Conservation (phyloP, 1,140 invertebrate genomes). For the Battus philenor region DNA sequence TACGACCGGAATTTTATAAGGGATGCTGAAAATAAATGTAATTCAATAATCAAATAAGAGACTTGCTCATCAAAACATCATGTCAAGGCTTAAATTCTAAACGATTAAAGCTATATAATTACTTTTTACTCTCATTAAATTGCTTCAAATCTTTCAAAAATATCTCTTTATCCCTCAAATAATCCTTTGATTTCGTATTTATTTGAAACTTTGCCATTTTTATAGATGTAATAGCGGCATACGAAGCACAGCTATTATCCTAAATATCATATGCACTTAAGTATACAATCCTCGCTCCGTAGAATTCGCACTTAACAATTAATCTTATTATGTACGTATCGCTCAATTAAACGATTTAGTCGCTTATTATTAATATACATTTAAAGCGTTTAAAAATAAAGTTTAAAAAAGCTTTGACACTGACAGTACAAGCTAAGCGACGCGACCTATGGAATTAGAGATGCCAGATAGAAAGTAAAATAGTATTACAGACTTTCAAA, state of each 20-base stretch:
- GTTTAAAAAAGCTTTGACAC: constrained; percentile 29
- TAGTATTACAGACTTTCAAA: no score
- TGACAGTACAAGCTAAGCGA: constrained; percentile 23
- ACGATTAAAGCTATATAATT: constrained; percentile 50
- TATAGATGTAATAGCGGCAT: constrained; percentile 23
- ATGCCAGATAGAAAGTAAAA: no score
- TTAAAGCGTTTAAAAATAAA: constrained; percentile 13
- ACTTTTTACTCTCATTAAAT: constrained; percentile 91
- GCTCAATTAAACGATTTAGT: no score
- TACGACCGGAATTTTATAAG: constrained; percentile 81
- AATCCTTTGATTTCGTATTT: constrained; percentile 65
- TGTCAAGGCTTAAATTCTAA: neutral
- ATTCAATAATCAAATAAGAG: constrained; percentile 16
- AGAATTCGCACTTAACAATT: no score
- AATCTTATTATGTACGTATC: no score
- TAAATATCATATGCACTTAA: neutral
- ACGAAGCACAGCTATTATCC: constrained; percentile 5
- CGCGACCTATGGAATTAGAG: constrained; percentile 4
- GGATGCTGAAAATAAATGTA: constrained; percentile 45
- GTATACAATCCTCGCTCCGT: no score
- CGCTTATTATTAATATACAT: no score
- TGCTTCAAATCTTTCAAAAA: constrained; percentile 89
- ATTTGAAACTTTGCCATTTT: constrained; percentile 69
- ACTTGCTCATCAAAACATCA: neutral
- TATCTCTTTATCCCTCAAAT: constrained; percentile 78